These are phyloP conservation scores for Drosophila merina DNA, from an alignment of 2,888 invertebrate species.

Conservation along the genomic window DNA sequence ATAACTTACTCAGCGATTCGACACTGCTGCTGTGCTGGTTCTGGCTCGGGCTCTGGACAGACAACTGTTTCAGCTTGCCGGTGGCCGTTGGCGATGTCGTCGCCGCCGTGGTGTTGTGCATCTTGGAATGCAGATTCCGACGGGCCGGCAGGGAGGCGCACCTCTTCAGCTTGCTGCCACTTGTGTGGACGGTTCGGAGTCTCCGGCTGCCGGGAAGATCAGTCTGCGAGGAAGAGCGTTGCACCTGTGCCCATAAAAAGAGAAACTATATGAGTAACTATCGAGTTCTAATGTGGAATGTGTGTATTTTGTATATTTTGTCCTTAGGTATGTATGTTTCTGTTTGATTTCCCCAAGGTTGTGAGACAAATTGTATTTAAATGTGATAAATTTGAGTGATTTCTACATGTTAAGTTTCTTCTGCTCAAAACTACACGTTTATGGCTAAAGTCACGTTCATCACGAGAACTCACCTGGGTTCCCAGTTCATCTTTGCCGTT, in stretches of 20 bases:
- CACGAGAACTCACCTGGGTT: constrained; percentile 43
- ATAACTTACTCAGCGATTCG: constrained; percentile 83
- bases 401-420: too few species aligned
- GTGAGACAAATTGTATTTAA: too few species aligned
- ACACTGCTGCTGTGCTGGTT: constrained; percentile 81
- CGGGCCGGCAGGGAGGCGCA: constrained; percentile 86
- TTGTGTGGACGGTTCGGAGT: constrained; percentile 78
- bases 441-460: too few species aligned
- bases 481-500: constrained; percentile 63
- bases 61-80: constrained; percentile 51
- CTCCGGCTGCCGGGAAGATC: constrained; percentile 85
- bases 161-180: constrained; percentile 85
- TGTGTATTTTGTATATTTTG: too few species aligned
- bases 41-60: constrained; percentile 55
- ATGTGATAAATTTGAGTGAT: too few species aligned
- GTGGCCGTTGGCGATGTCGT: constrained; percentile 44
- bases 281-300: too few species aligned
- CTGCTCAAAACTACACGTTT: too few species aligned
- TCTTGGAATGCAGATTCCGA: constrained; percentile 68
- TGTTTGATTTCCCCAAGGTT: too few species aligned
- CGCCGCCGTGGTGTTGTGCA: constrained; percentile 35
- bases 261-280: too few species aligned
- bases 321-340: too few species aligned
- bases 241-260: constrained; percentile 79
- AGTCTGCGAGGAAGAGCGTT: constrained; percentile 86